Evolutionary conservation across 2,888 invertebrate species (phyloP).

Genomic region (Megamerina dolium): DNA sequence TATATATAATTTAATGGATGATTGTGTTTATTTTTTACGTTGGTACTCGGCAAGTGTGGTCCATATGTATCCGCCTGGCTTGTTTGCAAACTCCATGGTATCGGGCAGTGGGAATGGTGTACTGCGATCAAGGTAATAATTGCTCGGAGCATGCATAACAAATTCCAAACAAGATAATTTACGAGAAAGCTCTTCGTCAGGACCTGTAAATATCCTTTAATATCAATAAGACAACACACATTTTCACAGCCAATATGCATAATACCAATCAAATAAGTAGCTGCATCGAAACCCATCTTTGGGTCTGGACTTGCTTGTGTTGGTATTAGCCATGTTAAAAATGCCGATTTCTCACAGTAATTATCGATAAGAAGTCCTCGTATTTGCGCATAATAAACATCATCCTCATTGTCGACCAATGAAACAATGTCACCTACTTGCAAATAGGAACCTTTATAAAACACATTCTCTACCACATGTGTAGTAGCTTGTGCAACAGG

Average conservation of each 20-base stretch:
- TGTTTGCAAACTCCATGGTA: slow-evolving; percentile 49
- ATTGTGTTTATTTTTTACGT: no score
- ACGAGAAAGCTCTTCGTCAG: slow-evolving; percentile 83
- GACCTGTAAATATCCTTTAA: slow-evolving; percentile 52
- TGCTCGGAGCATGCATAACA: slow-evolving; percentile 89
- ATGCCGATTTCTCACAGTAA: slow-evolving; percentile 89
- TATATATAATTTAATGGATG: no score
- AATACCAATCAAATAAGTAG: slow-evolving; percentile 80
- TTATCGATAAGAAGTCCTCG: slow-evolving; percentile 85
- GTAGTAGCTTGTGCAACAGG: slow-evolving; percentile 75
- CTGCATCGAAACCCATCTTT: slow-evolving; percentile 74
- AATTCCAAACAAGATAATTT: slow-evolving; percentile 84
- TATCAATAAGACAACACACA: not conserved
- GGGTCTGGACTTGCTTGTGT: slow-evolving; percentile 74
- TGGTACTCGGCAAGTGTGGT: slow-evolving; percentile 51
- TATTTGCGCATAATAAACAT: slow-evolving; percentile 83
- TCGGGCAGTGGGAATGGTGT: slow-evolving; percentile 67
- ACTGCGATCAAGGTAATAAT: slow-evolving; percentile 73
- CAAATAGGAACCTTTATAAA: slow-evolving; percentile 67
- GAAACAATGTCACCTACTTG: slow-evolving; percentile 90
- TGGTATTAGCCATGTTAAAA: slow-evolving; percentile 85
- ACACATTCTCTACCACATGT: slow-evolving; percentile 69
- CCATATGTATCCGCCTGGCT: slow-evolving; percentile 60
- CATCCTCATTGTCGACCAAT: slow-evolving; percentile 68
- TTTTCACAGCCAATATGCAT: no score